Conservation (phyloP, 2,113 vertebrate genomes). For the Elachura formosa region DNA sequence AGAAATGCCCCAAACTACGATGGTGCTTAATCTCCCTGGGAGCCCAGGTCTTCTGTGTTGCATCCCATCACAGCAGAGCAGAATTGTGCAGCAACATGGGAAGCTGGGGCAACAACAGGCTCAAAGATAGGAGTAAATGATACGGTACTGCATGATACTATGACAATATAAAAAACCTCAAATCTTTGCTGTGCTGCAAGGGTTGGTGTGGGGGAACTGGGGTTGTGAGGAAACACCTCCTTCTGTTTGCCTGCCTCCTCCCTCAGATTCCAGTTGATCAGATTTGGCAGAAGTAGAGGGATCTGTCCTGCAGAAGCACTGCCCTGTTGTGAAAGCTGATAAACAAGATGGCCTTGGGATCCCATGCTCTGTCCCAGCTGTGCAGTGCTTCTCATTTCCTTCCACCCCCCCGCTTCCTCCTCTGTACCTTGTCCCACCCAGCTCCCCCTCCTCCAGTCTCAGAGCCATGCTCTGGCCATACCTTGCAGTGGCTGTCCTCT, state of each 20-base stretch:
- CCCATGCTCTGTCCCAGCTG: background rate
- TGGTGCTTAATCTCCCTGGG: background rate
- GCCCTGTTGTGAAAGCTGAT: background rate
- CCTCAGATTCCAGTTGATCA: background rate
- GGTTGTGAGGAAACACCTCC: background rate
- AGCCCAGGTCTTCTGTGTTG: background rate
- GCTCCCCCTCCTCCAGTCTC: background rate
- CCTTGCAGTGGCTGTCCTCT: slow-evolving; percentile 8
- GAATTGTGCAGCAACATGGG: background rate
- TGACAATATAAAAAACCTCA: background rate
- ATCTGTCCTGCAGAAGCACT: background rate
- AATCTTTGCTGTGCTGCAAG: background rate
- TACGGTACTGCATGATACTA: fast-evolving
- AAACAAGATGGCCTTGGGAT: background rate
- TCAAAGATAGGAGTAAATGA: background rate
- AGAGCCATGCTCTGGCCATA: background rate
- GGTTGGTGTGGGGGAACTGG: background rate
- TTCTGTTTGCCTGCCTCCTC: background rate
- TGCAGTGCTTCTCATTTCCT: background rate
- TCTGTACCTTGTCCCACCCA: background rate
- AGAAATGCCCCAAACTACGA: background rate
- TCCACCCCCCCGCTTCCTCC: background rate
- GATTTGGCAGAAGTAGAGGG: background rate
- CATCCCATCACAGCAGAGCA: background rate
- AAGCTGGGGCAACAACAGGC: background rate